Conservation (phyloP, 1,140 invertebrate genomes). For the Aphis gossypii region DNA sequence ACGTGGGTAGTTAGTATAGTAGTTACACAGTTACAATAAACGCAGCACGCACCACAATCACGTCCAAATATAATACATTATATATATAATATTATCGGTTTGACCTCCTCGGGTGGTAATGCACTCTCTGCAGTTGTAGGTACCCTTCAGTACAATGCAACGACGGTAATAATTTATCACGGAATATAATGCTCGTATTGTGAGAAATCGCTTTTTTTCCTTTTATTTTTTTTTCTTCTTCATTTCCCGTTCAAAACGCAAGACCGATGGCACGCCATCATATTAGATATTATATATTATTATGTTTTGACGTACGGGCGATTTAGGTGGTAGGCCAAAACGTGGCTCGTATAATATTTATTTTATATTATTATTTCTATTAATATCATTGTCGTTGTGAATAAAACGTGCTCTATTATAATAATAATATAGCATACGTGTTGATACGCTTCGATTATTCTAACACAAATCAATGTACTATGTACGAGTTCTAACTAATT, state of each 20-base stretch:
- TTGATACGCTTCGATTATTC: background rate
- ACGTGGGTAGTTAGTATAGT: background rate
- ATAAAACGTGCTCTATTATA: background rate
- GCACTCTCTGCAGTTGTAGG: background rate
- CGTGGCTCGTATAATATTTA: background rate
- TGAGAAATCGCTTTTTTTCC: background rate
- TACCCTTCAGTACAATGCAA: background rate
- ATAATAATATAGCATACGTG: background rate
- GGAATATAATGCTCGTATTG: slow-evolving; percentile 18
- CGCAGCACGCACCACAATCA: background rate
- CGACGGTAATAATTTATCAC: slow-evolving; percentile 13
- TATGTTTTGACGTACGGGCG: background rate
- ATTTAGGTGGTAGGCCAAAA: background rate
- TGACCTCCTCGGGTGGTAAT: slow-evolving; percentile 23
- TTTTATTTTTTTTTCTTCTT: background rate
- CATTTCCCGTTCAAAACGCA: background rate
- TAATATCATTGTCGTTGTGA: background rate
- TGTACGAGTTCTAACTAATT: background rate
- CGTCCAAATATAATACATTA: background rate
- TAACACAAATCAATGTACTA: background rate
- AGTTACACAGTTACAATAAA: background rate
- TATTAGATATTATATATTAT: slow-evolving; percentile 11
- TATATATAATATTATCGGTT: slow-evolving; percentile 11
- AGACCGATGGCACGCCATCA: background rate
- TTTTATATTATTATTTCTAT: background rate